Percentiles rank a stretch among this genome's conserved stretches.
Conservation (phyloP, 2,888 invertebrate species). For the Microplitis deprimator region DNA sequence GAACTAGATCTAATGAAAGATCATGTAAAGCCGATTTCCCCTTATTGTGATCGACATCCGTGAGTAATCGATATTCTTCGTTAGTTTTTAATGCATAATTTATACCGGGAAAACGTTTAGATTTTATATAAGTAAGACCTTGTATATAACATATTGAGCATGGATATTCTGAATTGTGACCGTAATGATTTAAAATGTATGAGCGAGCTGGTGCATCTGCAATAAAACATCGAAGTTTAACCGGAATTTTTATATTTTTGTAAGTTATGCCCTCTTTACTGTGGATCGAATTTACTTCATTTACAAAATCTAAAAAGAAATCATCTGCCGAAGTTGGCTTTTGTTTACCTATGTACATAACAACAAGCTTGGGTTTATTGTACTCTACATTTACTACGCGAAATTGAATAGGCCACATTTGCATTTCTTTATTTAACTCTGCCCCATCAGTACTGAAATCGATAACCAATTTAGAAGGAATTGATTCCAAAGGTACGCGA, state of each 20-base stretch:
- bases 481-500: background rate
- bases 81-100: background rate
- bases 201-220: background rate
- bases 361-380: background rate
- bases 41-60: slow-evolving; percentile 7
- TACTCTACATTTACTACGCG: background rate
- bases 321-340: background rate
- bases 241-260: too few species aligned
- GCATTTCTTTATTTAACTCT: background rate
- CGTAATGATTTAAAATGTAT: too few species aligned
- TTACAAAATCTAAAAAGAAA: background rate
- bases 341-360: slow-evolving; percentile 3
- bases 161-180: background rate
- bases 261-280: too few species aligned
- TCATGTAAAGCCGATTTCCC: background rate
- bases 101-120: background rate
- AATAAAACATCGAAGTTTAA: background rate
- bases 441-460: slow-evolving; percentile 29
- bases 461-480: slow-evolving; percentile 2
- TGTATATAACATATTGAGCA: slow-evolving; percentile 5
- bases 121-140: background rate
- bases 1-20: slow-evolving; percentile 22
- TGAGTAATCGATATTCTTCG: slow-evolving; percentile 7
- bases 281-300: background rate
- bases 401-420: slow-evolving; percentile 23